These are phyloP conservation scores for Saguinus imperator DNA, from an alignment of 2,113 vertebrate species.

Conservation along the genomic window DNA sequence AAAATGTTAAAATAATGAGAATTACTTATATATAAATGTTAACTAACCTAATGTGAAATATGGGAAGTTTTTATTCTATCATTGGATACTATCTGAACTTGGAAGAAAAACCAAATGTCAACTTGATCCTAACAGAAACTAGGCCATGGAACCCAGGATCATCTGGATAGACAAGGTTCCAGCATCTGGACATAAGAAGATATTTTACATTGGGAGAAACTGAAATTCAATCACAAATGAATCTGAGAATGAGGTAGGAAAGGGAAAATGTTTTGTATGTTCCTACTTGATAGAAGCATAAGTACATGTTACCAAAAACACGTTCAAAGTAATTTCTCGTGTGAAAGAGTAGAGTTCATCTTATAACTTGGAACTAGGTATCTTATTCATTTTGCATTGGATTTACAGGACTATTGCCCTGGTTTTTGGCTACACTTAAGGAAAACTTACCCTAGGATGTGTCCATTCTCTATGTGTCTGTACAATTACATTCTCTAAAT, in stretches of 20 bases:
- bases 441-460: background rate
- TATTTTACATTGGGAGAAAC: background rate
- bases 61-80: background rate
- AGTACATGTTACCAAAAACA: background rate
- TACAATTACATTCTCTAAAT: slow-evolving; percentile 3
- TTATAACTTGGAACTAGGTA: background rate
- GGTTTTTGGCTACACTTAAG: background rate
- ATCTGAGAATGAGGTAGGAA: background rate
- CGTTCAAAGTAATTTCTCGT: background rate
- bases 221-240: slow-evolving; percentile 6
- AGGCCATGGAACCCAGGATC: background rate
- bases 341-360: background rate
- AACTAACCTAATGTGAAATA: background rate
- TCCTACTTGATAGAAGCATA: background rate
- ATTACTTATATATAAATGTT: background rate
- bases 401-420: background rate
- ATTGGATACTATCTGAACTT: slow-evolving; percentile 2
- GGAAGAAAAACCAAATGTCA: slow-evolving; percentile 32
- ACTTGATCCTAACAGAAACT: slow-evolving; percentile 25
- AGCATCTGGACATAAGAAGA: slow-evolving; percentile 4
- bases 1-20: background rate
- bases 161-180: background rate
- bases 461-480: background rate
- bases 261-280: background rate
- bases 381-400: background rate